Evolutionary conservation across 2,797 vertebrate genomes (phyloP).

Genomic region (Enteromius trimaculatus): DNA sequence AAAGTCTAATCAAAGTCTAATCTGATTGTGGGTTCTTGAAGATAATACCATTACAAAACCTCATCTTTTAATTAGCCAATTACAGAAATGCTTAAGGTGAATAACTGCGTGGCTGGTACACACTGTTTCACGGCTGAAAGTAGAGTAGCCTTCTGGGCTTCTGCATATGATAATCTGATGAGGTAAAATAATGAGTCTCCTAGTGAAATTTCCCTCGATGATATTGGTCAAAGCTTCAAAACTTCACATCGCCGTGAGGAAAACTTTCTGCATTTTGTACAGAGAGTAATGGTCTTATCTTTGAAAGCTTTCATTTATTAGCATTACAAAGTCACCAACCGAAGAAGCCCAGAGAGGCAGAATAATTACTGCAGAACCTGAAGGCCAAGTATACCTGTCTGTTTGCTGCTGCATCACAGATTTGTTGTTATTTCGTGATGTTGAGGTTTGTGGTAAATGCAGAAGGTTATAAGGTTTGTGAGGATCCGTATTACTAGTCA

Average conservation of each 20-base stretch:
- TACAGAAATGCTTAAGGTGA: slow-evolving; percentile 29
- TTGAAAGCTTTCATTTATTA: slow-evolving; percentile 29
- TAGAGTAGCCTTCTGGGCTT: slow-evolving; percentile 14
- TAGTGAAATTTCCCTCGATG: slow-evolving; percentile 5
- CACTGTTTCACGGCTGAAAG: slow-evolving; percentile 4
- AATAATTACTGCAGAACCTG: slow-evolving; percentile 17
- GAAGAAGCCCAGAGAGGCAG: slow-evolving; percentile 16
- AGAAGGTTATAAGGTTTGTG: neutral
- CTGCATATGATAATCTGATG: slow-evolving; percentile 24
- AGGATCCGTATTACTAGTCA: neutral
- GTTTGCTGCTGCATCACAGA: neutral
- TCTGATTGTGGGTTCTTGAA: slow-evolving; percentile 16
- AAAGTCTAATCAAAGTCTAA: slow-evolving; percentile 13
- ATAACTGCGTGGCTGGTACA: slow-evolving; percentile 3
- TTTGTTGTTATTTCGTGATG: neutral
- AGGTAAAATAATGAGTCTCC: slow-evolving; percentile 29
- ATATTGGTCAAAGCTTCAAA: slow-evolving; percentile 29
- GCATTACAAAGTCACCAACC: slow-evolving; percentile 28
- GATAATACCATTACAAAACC: slow-evolving; percentile 25
- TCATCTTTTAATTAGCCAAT: slow-evolving; percentile 34
- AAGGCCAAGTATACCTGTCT: slow-evolving; percentile 9
- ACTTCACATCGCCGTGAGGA: slow-evolving; percentile 24
- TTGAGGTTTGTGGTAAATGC: neutral
- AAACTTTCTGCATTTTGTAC: slow-evolving; percentile 26
- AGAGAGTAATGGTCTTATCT: slow-evolving; percentile 32